Percentiles rank a stretch among this genome's conserved stretches.
phyloP scores from a whole-genome alignment of 1,140 invertebrate genomes.

The Nasonia vitripennis region DNA sequence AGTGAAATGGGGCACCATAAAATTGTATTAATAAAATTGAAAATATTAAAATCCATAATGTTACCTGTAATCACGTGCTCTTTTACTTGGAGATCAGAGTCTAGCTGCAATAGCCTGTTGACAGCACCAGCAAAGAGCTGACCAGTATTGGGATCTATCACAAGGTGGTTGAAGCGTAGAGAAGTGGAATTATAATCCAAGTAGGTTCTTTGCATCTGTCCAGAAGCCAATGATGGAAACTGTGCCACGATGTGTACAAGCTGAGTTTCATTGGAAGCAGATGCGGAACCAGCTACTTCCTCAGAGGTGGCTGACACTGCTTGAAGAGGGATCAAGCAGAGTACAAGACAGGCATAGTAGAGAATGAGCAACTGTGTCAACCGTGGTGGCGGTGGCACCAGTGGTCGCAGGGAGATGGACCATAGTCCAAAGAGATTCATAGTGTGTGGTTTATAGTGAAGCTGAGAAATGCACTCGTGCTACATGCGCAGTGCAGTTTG shows the following conservation, averaged over 20 bases:
- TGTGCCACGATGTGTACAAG: slow-evolving; percentile 62
- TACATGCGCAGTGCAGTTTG: slow-evolving; percentile 52
- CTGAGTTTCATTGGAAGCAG: slow-evolving; percentile 55
- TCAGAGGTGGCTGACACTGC: slow-evolving; percentile 9
- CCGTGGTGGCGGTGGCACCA: slow-evolving; percentile 60
- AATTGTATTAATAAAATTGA: neutral
- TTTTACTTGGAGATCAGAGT: slow-evolving; percentile 82
- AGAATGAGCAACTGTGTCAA: slow-evolving; percentile 21
- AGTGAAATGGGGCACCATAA: neutral
- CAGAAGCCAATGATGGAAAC: slow-evolving; percentile 59
- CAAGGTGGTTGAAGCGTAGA: slow-evolving; percentile 78
- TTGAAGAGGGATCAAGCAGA: slow-evolving; percentile 16
- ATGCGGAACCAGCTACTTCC: slow-evolving; percentile 43
- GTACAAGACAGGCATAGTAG: slow-evolving; percentile 6
- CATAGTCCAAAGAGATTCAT: slow-evolving; percentile 67
- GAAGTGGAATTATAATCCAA: slow-evolving; percentile 68
- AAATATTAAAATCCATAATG: slow-evolving; percentile 2
- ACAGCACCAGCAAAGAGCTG: slow-evolving; percentile 87
- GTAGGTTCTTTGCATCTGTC: slow-evolving; percentile 55
- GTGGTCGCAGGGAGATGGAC: slow-evolving; percentile 59
- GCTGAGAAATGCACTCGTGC: slow-evolving; percentile 56
- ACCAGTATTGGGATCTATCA: slow-evolving; percentile 78
- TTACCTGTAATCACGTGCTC: slow-evolving; percentile 79
- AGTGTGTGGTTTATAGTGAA: slow-evolving; percentile 59
- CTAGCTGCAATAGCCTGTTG: slow-evolving; percentile 89